Evolutionary conservation across 2,888 invertebrate genomes (phyloP).

Genomic region (Drosophila aldrichi): DNA sequence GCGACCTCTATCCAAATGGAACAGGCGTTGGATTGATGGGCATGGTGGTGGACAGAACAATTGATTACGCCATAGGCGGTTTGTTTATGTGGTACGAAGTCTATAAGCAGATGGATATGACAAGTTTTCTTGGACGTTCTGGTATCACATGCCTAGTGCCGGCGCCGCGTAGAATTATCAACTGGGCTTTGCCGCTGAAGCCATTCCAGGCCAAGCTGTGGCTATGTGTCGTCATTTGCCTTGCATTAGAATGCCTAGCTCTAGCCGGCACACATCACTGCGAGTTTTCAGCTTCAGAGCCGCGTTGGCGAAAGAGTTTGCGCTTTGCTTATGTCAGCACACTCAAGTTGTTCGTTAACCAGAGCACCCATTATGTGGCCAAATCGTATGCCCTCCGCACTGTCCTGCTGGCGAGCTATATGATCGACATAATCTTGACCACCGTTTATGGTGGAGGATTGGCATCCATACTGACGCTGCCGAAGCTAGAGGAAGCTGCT

Average conservation of each 20-base stretch:
- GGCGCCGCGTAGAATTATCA: slow-evolving; percentile 87
- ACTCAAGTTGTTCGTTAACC: slow-evolving; percentile 77
- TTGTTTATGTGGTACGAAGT: slow-evolving; percentile 80
- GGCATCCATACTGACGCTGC: slow-evolving; percentile 89
- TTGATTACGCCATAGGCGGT: slow-evolving; percentile 85
- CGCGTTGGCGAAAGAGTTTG: slow-evolving; percentile 57
- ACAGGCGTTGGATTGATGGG: slow-evolving; percentile 89
- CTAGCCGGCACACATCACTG: slow-evolving; percentile 68
- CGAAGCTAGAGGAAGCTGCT: slow-evolving; percentile 88
- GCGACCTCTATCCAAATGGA: slow-evolving; percentile 88
- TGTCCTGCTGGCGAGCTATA: slow-evolving; percentile 76
- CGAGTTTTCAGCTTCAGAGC: slow-evolving; percentile 37
- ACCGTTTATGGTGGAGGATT: slow-evolving; percentile 89
- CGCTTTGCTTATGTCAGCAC: slow-evolving; percentile 72
- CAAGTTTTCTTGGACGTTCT: slow-evolving; percentile 87
- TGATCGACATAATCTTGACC: slow-evolving; percentile 87
- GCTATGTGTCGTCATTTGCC: slow-evolving; percentile 86
- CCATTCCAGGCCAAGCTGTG: slow-evolving; percentile 88
- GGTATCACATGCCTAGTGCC: slow-evolving; percentile 89
- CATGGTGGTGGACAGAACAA: slow-evolving; percentile 87
- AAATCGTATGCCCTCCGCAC: slow-evolving; percentile 70
- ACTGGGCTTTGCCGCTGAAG: slow-evolving; percentile 88
- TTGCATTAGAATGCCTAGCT: slow-evolving; percentile 85
- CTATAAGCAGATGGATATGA: slow-evolving; percentile 88
- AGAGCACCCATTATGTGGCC: slow-evolving; percentile 71